Conservation (phyloP, 2,113 vertebrate species). For the Dendropsophus ebraccatus region DNA sequence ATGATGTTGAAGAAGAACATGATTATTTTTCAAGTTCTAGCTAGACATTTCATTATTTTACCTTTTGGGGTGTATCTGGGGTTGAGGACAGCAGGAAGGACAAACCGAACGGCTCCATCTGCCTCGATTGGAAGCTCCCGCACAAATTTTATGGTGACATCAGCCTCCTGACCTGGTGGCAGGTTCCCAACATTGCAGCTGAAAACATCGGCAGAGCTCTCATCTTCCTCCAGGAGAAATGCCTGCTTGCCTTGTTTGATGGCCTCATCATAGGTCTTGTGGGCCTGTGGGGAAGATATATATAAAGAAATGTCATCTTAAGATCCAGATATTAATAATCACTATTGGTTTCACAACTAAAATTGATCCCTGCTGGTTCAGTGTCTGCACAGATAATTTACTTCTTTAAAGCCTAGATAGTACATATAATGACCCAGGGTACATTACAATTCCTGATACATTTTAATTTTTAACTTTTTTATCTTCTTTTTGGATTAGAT, state of each 20-base stretch:
- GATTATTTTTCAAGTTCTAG: background rate
- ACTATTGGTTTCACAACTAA: background rate
- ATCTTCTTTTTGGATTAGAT: too few species aligned
- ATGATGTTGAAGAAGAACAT: background rate
- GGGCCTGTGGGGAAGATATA: constrained; percentile 67
- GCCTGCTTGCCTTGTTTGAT: constrained; percentile 75
- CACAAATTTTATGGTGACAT: constrained; percentile 41
- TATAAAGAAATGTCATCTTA: background rate
- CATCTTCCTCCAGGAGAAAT: constrained; percentile 79
- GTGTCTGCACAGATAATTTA: background rate
- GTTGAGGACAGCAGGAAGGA: constrained; percentile 80
- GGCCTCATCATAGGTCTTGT: constrained; percentile 74
- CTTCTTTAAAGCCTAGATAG: too few species aligned
- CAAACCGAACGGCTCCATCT: constrained; percentile 72
- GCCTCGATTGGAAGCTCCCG: constrained; percentile 53
- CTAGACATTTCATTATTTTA: background rate
- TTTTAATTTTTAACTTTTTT: too few species aligned
- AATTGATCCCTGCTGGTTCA: background rate
- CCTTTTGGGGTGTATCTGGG: constrained; percentile 72
- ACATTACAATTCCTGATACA: too few species aligned
- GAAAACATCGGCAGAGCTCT: constrained; percentile 62
- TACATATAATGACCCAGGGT: too few species aligned
- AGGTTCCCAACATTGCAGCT: constrained; percentile 55
- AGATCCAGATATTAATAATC: background rate
- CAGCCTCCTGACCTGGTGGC: constrained; percentile 42